Evolutionary conservation across 2,113 vertebrate species (phyloP), one percentile per base, ranked within the genome.

Genomic region (Haemorhous mexicanus): DNA sequence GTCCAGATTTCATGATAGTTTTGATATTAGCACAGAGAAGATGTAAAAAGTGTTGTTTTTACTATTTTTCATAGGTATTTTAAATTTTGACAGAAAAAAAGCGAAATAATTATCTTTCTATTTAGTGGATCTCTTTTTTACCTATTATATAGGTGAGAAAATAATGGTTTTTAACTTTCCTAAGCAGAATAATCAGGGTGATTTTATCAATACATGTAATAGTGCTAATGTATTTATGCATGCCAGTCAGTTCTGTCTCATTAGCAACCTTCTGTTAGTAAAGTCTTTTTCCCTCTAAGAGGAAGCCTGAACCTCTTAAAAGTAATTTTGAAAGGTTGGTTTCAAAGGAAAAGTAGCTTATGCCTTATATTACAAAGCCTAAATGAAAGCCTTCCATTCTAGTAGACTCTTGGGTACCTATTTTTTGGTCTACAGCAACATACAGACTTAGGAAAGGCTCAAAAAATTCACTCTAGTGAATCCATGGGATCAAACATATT

Each of bases 321-420:
- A 79, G 53, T 95, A 3, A 80, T 91, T 93, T 90, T 87, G 63
- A 88, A 80, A 86, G 32, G 46, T 83, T 59, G 43, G 5, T 91
- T 95, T 91, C n/a, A 91, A 85, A 96, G 44, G 20, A 93, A 83
- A 91, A 81, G 28, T 26, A 66, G 30, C 39, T 87, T 79, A 67
- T 67, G 33, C n/a, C 63, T 85, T 68, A 24, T 80, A 56, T 53
- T 85, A 22, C 26, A 67, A 59, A 87, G 55, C 37, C 39, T 73
- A 67, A 82, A 84, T 67, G 28, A 75, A 95, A 87, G 33, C 63
- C 75, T 79, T 92, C 56, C 9, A 52, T 86, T 93, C 33, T 50
- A 74, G 52, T 28, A 79, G 35, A 39, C 66, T 85, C 49, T 79
- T 55, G 32, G 18, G 4, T 62, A 37, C 41, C n/a, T 89, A 2